Evolutionary conservation across 2,888 invertebrate species (phyloP), one percentile per base, ranked within the genome.

Genomic region (Resseliella maxima): DNA sequence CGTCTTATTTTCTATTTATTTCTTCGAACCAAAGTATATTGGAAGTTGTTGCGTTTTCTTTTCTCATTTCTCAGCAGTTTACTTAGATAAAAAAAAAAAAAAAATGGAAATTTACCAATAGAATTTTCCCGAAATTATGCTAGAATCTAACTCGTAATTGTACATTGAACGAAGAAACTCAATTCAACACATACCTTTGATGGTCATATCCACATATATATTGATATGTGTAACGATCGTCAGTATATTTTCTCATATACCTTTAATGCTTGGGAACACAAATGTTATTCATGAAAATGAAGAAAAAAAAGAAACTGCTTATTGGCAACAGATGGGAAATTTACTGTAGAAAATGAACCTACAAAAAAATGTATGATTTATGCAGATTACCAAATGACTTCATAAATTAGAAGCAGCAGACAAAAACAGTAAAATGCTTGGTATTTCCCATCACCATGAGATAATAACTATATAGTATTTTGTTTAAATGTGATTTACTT

Each of bases 291-390:
- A 12, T 72, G n/a, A n/a, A n/a, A n/a, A n/a, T n/a, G n/a, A n/a
- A n/a, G n/a, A n/a, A n/a, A n/a, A n/a, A n/a, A n/a, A n/a, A n/a
- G n/a, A n/a, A n/a, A n/a, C n/a, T n/a, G n/a, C 10, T 72, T 72
- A 72, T 72, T 72, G 31, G 15, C 31, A 72, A 27, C 72, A 72
- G 72, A 72, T 72, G 72, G 72, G 72, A 72, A 72, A 72, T 72
- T 27, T 72, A 59, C 50, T 18, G 2, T 3, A 24, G 12, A 59
- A 59, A 12, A 59, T 15, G 21, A 24, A 59, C 2, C 12, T 2
- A 24, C 5, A 59, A 59, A 5, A n/a, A 59, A 59, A 59, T 59
- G 31, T 31, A 31, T 72, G 31, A 72, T 72, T 59, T 72, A 72
- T 31, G 35, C 31, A 72, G 31, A 31, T 72, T 72, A 15, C 24